These are phyloP conservation scores for Apistogramma diplotaenia DNA, from an alignment of 2,113 vertebrate genomes.

Conservation along the genomic window DNA sequence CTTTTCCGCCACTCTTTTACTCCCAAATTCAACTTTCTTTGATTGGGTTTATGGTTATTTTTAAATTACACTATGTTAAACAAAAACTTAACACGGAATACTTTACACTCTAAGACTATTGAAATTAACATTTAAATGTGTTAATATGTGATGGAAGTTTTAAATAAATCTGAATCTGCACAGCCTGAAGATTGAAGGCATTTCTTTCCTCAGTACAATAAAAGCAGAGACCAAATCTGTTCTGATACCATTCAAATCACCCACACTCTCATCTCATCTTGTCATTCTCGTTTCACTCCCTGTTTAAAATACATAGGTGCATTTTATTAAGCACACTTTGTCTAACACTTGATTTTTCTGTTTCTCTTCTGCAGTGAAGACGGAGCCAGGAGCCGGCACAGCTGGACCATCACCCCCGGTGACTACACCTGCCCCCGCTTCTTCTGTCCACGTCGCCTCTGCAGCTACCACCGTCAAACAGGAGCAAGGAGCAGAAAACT, in stretches of 20 bases:
- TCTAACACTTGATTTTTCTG: not conserved
- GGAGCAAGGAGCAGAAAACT: slow-evolving; percentile 86
- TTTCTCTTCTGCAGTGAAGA: slow-evolving; percentile 85
- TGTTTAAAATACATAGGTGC: not conserved
- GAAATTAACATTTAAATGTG: not conserved
- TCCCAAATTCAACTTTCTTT: not conserved
- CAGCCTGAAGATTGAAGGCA: no score
- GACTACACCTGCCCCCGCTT: slow-evolving; percentile 19
- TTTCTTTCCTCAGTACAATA: no score
- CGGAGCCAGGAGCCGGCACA: slow-evolving; percentile 83
- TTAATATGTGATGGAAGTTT: not conserved
- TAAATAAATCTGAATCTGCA: no score
- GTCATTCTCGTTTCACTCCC: not conserved
- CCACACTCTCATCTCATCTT: not conserved
- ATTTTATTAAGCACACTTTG: no score
- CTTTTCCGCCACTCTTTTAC: not conserved
- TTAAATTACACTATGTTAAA: not conserved
- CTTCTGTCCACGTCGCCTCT: slow-evolving; percentile 60
- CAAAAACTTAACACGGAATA: not conserved
- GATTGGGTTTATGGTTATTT: not conserved
- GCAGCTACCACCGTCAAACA: slow-evolving; percentile 85
- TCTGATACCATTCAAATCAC: not conserved
- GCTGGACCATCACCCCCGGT: slow-evolving; percentile 52
- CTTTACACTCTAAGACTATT: not conserved
- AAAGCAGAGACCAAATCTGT: no score